Evolutionary conservation across 1,140 invertebrate species (phyloP), one percentile per base, ranked within the genome.

Genomic region (Drosophila arizonae): DNA sequence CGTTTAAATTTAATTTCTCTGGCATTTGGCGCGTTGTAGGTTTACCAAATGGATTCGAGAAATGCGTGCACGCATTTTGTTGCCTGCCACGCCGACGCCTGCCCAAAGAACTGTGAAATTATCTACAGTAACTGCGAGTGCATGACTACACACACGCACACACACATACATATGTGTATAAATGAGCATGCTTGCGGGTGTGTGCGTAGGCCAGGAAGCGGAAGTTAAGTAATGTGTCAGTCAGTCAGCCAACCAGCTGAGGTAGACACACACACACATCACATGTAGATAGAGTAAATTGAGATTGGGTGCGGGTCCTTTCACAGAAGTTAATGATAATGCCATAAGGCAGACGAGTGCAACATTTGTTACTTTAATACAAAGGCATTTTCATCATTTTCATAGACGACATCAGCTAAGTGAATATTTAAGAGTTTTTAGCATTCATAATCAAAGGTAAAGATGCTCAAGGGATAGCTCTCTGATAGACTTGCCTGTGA

Each of bases 1-100:
- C 84, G 84, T 87, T 87, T 87, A 88, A 87, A 87, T 87, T 87
- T 87, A 87, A 87, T 88, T 87, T 87, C 76, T 79, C 84, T 87
- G 84, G 84, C 84, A 84, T 86, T 86, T 86, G 82, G 81, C 81
- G 78, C 81, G 74, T 86, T 72, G 82, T 85, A 74, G 72, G 77
- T 76, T 69, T 64, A 77, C 72, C 77, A 80, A 87, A 87, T 87
- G 84, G 76, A 87, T 87, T 70, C 67, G 84, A 88, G 79, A 84
- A 89, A 70, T 84, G 84, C 84, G 84, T 87, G 73, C 73, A 63
- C 70, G 73, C 69, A 76, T 67, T 76, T 74, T 74, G 72, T 64
- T 64, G 26, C 33, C 72, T 70, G 72, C 66, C 52, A 48, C 4
- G 17, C 58, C 48, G 30, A 28, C 39, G 77, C 69, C 71, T 79